These are phyloP conservation scores for Athetis lepigone DNA, from an alignment of 2,888 invertebrate genomes.

Conservation along the genomic window DNA sequence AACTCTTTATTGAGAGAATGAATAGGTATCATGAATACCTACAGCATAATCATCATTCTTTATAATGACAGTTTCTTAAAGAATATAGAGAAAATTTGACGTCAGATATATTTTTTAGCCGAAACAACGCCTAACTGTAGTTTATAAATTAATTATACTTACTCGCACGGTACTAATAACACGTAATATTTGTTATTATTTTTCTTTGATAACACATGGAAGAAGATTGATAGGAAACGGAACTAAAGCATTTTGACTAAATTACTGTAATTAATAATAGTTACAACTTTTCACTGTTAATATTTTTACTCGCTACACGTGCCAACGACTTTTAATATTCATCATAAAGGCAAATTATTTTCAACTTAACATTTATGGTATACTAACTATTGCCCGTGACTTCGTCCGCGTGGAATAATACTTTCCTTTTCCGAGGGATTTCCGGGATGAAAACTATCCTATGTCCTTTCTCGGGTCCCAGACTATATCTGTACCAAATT, in stretches of 20 bases:
- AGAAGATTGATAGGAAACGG: conserved; percentile 23
- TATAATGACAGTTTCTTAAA: too few relatives aligned
- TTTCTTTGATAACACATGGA: background rate
- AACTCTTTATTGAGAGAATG: too few relatives aligned
- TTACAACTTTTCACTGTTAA: conserved; percentile 23
- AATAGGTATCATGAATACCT: too few relatives aligned
- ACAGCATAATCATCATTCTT: too few relatives aligned
- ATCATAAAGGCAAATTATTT: background rate
- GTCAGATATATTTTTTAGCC: background rate
- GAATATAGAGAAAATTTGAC: background rate
- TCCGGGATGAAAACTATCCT: too few relatives aligned
- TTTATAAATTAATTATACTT: background rate
- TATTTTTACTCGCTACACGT: conserved; percentile 26
- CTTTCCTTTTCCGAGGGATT: too few relatives aligned
- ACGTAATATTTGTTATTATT: background rate
- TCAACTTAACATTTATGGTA: too few relatives aligned
- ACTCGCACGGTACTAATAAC: conserved; percentile 1
- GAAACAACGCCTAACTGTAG: background rate
- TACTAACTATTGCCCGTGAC: too few relatives aligned
- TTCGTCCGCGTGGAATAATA: too few relatives aligned
- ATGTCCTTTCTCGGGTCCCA: too few relatives aligned
- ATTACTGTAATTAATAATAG: conserved; percentile 30
- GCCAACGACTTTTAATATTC: conserved; percentile 21
- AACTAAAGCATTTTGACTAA: conserved; percentile 21
- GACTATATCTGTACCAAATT: too few relatives aligned